Conservation (phyloP, 2,797 vertebrate species). For the Lacerta viridis region DNA sequence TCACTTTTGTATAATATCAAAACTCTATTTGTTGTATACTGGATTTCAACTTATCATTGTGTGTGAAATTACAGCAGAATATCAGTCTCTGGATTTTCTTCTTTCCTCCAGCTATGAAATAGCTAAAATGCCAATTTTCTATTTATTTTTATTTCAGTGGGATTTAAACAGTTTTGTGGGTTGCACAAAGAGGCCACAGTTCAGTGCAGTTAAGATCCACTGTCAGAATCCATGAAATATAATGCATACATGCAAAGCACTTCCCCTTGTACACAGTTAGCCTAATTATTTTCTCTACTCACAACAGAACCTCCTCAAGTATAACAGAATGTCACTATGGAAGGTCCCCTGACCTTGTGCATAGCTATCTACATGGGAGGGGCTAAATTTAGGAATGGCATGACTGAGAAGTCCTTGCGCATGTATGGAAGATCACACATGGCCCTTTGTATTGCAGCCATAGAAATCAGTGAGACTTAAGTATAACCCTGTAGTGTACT, state of each 20-base stretch:
- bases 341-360: background rate
- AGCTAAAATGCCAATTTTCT: conserved; percentile 52
- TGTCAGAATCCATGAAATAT: background rate
- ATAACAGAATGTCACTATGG: background rate
- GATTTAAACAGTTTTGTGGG: background rate
- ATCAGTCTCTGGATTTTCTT: conserved; percentile 37
- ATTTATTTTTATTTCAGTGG: background rate
- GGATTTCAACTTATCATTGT: conserved; percentile 55
- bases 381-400: background rate
- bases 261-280: background rate
- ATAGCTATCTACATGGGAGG: background rate
- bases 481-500: background rate
- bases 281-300: background rate
- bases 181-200: background rate
- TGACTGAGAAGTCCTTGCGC: background rate
- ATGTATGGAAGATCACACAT: background rate
- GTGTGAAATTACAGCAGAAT: conserved; percentile 52
- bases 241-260: background rate
- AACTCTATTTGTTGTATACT: conserved; percentile 59
- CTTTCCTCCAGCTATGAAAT: conserved; percentile 29
- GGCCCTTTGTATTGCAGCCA: background rate
- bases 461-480: background rate
- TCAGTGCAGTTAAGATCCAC: background rate
- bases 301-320: background rate
- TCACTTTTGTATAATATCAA: conserved; percentile 56